Conservation (phyloP, 2,797 vertebrate genomes). For the Columba guinea region DNA sequence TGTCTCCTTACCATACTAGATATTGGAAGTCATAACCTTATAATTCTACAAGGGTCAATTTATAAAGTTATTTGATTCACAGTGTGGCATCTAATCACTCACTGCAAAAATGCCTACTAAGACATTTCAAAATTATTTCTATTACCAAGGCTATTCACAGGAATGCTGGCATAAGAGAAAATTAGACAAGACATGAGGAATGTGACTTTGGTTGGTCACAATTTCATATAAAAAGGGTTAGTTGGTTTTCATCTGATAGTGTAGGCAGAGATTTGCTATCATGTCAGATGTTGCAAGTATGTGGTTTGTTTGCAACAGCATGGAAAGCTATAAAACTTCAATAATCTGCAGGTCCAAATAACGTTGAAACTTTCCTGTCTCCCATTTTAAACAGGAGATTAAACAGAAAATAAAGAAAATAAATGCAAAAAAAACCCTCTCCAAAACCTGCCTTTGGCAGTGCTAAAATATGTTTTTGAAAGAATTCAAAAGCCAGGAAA, state of each 20-base stretch:
- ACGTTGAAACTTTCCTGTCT: background rate
- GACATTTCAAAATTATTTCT: background rate
- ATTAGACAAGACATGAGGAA: background rate
- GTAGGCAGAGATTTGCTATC: background rate
- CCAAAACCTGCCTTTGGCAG: conserved; percentile 5
- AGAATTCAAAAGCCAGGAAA: conserved; percentile 59
- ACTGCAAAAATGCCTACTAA: background rate
- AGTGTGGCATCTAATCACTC: background rate
- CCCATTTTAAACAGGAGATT: background rate
- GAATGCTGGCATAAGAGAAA: background rate
- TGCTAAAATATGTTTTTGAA: conserved; percentile 44
- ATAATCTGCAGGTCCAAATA: background rate
- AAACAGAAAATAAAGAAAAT: background rate
- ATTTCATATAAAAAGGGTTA: background rate
- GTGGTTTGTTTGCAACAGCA: background rate
- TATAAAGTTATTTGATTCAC: background rate
- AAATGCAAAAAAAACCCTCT: background rate
- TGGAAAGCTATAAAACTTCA: background rate
- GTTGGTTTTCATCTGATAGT: background rate
- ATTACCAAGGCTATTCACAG: background rate
- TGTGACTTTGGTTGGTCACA: background rate
- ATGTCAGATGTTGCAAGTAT: background rate
- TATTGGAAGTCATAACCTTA: background rate
- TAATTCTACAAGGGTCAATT: background rate
- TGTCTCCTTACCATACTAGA: background rate